These are phyloP conservation scores for Linnaemya tessellans DNA, from an alignment of 2,888 invertebrate species.

Conservation along the genomic window DNA sequence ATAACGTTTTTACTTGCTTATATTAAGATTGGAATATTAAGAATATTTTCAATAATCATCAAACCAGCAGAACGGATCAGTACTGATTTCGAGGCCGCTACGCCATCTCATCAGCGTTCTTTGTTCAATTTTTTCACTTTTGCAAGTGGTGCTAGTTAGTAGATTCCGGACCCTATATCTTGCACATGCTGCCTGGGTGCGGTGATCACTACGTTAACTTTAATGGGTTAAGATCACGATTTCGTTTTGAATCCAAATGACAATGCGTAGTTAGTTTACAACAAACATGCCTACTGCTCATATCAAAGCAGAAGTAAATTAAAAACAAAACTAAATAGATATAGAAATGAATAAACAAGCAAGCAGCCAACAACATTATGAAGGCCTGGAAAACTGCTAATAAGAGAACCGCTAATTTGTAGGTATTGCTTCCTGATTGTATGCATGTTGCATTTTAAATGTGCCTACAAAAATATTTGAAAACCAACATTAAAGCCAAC, in stretches of 20 bases:
- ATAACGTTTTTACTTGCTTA: too few relatives aligned
- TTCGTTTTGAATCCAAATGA: conserved; percentile 23
- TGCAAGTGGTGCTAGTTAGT: too few relatives aligned
- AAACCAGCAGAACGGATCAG: too few relatives aligned
- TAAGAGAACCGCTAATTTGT: conserved; percentile 69
- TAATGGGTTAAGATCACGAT: conserved; percentile 14
- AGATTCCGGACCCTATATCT: too few relatives aligned
- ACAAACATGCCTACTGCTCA: conserved; percentile 9
- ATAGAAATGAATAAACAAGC: neutral
- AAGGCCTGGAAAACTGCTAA: conserved; percentile 14
- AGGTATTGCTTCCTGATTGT: conserved; percentile 70
- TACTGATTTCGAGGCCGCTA: too few relatives aligned
- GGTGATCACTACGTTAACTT: neutral
- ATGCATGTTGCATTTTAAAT: conserved; percentile 79
- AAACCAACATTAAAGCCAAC: conserved; percentile 72
- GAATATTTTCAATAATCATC: too few relatives aligned
- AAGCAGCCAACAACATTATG: conserved; percentile 1
- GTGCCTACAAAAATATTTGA: conserved; percentile 72
- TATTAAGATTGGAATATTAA: too few relatives aligned
- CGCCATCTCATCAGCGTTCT: too few relatives aligned
- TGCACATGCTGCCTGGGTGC: too few relatives aligned
- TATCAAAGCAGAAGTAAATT: neutral
- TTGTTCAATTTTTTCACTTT: too few relatives aligned
- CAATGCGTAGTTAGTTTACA: conserved; percentile 32
- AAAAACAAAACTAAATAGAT: too few relatives aligned